These are phyloP conservation scores for Zaprionus bogoriensis DNA, from an alignment of 2,888 invertebrate species.

Conservation along the genomic window DNA sequence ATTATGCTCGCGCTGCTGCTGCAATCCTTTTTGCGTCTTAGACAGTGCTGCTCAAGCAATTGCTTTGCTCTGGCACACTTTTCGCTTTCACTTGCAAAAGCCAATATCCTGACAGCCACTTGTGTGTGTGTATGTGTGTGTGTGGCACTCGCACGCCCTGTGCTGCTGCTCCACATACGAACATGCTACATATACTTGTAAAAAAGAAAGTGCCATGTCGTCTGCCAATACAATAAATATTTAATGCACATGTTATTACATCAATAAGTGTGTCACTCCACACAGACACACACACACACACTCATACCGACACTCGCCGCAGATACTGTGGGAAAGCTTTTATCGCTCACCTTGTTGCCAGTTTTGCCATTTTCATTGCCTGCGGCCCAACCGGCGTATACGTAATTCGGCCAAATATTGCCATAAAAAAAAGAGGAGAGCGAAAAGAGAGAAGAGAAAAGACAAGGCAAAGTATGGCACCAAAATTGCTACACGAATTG, in stretches of 20 bases:
- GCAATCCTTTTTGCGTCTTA: neutral
- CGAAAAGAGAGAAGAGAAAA: neutral
- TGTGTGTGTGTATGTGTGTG: slow-evolving; percentile 1
- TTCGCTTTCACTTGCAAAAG: slow-evolving; percentile 4
- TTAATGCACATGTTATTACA: slow-evolving; percentile 77
- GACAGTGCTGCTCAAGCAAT: neutral
- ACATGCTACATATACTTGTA: neutral
- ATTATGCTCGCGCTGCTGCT: too few species aligned
- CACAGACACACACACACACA: slow-evolving; percentile 19
- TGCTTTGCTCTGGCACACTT: neutral
- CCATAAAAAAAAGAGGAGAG: slow-evolving; percentile 25
- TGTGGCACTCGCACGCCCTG: neutral
- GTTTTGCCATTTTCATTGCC: slow-evolving; percentile 42
- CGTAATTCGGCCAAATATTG: slow-evolving; percentile 56
- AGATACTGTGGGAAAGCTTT: slow-evolving; percentile 63
- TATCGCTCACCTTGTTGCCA: slow-evolving; percentile 64
- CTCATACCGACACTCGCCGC: neutral
- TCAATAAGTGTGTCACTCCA: slow-evolving; percentile 73
- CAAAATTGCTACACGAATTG: slow-evolving; percentile 39
- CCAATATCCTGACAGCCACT: slow-evolving; percentile 19
- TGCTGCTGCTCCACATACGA: neutral
- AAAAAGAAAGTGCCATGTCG: slow-evolving; percentile 72
- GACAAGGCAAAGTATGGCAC: neutral
- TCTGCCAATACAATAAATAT: slow-evolving; percentile 76
- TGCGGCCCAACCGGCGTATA: slow-evolving; percentile 54